phyloP scores from a whole-genome alignment of 2,797 vertebrate genomes.

The Phataginus tetradactyla region DNA sequence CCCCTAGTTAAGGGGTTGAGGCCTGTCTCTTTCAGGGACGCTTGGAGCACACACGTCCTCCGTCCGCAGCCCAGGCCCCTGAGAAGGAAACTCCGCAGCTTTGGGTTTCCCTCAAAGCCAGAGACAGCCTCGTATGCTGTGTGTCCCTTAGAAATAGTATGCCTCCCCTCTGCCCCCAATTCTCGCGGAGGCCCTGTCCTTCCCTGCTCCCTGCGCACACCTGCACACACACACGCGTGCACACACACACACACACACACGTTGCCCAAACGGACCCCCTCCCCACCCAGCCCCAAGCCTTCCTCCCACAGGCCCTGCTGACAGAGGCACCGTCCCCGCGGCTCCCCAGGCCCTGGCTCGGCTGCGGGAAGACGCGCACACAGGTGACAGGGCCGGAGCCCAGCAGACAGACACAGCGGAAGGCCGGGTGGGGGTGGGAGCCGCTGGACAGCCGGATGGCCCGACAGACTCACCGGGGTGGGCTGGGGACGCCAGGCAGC shows the following conservation, averaged over 20 bases:
- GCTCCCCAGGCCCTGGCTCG: slow-evolving; percentile 26
- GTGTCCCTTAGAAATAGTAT: slow-evolving; percentile 50
- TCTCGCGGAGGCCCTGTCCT: slow-evolving; percentile 18
- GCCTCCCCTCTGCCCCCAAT: neutral
- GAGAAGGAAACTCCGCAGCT: neutral
- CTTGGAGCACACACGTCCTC: slow-evolving; percentile 14
- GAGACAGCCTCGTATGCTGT: neutral
- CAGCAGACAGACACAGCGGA: slow-evolving; percentile 16
- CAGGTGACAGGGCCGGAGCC: slow-evolving; percentile 74
- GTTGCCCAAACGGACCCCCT: slow-evolving; percentile 42
- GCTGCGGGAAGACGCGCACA: slow-evolving; percentile 59
- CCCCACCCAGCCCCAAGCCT: slow-evolving; percentile 50
- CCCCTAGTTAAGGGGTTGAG: neutral
- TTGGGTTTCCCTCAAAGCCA: neutral
- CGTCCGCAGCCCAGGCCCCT: neutral
- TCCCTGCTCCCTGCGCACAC: slow-evolving; percentile 38
- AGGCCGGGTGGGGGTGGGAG: slow-evolving; percentile 24
- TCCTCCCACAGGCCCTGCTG: slow-evolving; percentile 49
- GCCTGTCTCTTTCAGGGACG: neutral
- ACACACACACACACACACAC: slow-evolving; percentile 56
- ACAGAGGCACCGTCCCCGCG: neutral
- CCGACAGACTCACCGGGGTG: slow-evolving; percentile 71
- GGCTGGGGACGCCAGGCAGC: slow-evolving; percentile 82
- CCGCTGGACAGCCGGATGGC: slow-evolving; percentile 6
- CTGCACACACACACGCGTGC: slow-evolving; percentile 33